Conservation (phyloP, 2,113 vertebrate genomes). For the Cheilinus undulatus region DNA sequence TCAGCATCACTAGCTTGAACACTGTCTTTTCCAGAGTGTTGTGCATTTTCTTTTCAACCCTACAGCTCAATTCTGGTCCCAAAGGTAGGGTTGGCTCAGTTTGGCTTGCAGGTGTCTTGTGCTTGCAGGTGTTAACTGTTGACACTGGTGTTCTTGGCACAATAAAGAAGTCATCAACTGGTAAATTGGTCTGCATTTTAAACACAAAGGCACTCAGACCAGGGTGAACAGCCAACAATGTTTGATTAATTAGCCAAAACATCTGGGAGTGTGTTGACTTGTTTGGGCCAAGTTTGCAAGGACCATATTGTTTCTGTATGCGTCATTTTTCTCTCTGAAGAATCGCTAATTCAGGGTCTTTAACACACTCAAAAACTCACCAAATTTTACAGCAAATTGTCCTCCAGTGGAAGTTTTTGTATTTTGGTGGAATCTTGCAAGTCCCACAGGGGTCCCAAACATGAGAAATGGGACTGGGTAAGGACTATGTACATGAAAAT, state of each 20-base stretch:
- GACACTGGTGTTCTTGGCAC: conserved; percentile 36
- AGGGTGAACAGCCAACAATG: conserved; percentile 44
- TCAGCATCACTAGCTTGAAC: background rate
- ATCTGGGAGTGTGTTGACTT: conserved; percentile 13
- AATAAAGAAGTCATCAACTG: conserved; percentile 46
- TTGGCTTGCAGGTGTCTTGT: conserved; percentile 7
- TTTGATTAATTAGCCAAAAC: conserved; percentile 48
- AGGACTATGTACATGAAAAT: no score
- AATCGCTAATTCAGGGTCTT: no score
- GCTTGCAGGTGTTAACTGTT: conserved; percentile 18
- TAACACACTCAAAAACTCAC: no score
- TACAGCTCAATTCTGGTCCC: conserved; percentile 1
- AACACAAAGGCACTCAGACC: conserved; percentile 21
- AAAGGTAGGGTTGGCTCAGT: conserved; percentile 12
- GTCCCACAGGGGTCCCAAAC: no score
- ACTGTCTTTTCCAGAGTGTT: conserved; percentile 2
- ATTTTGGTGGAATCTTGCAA: no score
- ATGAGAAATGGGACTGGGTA: no score
- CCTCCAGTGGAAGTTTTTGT: no score
- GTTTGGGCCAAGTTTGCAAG: no score
- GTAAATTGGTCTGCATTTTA: conserved; percentile 31
- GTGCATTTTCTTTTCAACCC: conserved; percentile 1
- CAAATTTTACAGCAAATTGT: no score
- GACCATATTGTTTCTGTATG: no score
- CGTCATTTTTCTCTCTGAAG: no score